Base-by-base conservation (phyloP, 2,113 vertebrate species). In the Anthoscopus minutus region DNA sequence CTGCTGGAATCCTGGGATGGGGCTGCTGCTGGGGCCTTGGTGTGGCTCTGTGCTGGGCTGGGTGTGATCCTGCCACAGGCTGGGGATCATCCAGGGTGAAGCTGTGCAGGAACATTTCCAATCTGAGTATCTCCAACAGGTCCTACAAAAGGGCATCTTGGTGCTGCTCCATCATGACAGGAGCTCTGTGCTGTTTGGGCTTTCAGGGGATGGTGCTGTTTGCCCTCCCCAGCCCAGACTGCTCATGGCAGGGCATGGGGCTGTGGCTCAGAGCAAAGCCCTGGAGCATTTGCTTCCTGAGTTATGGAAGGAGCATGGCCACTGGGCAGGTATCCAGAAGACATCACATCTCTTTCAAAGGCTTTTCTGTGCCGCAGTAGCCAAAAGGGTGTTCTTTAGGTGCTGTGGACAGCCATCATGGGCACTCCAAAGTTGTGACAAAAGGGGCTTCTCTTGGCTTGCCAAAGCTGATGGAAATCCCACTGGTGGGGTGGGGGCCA, bases 61-160 rank as follows among this genome's bases (percentile, higher is more conserved):
- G 38, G 7, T 20, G 33, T 0, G 1, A 62, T 66, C 67, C 58
- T 11, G 11, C 30, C 21, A 2, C 0, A 8, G 47, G 31, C 62
- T 23, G 54, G 22, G 17, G 13, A 37, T 50, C 23, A 13, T 44
- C 31, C 2, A 2, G 58, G 81, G 13, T 6, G 6, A 37, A 53
- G 51, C 47, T 70, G 27, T 54, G 71, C 62, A 48, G 56, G 60
- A 16, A 28, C 14, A 0, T 2, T 62, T 67, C 44, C n/a, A 12
- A 23, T 5, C 16, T 5, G 54, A 61, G 50, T 30, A 4, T 37
- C 53, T 70, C 70, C 15, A 15, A 20, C 1, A 7, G 54, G 30
- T 25, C 60, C 74, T 50, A 2, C 30, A 35, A 56, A 15, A 27
- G 22, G n/a, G 6, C 12, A 16, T 53, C 64, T 42, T 31, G 64